Evolutionary conservation across 1,140 invertebrate species (phyloP).

Genomic region (Nephila pilipes): DNA sequence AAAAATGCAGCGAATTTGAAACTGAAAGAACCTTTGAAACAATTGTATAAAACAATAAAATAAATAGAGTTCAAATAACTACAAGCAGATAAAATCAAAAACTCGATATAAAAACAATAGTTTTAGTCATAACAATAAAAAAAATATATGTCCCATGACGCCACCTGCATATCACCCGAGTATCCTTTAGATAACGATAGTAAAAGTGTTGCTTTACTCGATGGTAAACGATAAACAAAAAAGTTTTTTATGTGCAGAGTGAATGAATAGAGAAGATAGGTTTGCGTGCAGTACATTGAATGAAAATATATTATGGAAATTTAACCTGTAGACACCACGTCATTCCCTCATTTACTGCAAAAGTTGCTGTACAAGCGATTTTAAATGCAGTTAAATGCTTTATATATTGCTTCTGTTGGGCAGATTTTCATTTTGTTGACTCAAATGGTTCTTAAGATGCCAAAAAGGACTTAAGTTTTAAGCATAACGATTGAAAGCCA

Average conservation of each 20-base stretch:
- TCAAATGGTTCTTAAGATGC: background rate
- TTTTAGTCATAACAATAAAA: no score
- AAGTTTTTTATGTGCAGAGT: background rate
- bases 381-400: background rate
- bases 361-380: background rate
- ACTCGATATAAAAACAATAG: no score
- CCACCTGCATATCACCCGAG: background rate
- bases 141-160: no score
- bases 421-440: background rate
- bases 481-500: background rate
- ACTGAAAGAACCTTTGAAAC: no score
- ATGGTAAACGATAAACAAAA: background rate
- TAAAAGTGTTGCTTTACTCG: background rate
- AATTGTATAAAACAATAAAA: no score
- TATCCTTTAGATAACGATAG: background rate
- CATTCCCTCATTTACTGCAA: background rate
- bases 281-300: background rate
- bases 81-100: no score
- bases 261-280: background rate
- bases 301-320: slow-evolving; percentile 9
- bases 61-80: no score
- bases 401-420: background rate
- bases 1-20: no score
- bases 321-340: background rate
- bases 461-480: background rate